Conservation (phyloP, 2,113 vertebrate genomes). For the Mirza zaza region DNA sequence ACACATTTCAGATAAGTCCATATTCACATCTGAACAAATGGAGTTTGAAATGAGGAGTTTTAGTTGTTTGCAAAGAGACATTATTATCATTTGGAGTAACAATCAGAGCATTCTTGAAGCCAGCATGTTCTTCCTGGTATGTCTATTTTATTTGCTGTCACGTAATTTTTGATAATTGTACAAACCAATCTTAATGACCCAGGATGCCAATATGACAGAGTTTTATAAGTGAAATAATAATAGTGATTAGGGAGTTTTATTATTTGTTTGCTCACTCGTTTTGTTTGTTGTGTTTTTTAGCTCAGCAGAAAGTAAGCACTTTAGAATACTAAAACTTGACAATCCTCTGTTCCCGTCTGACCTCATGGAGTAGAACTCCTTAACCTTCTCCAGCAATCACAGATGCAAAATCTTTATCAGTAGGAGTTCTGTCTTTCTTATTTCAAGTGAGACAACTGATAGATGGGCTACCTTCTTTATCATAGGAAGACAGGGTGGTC, state of each 20-base stretch:
- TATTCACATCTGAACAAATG: constrained; percentile 1
- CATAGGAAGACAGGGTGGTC: not conserved
- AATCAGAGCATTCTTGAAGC: not conserved
- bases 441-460: not conserved
- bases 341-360: not conserved
- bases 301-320: not conserved
- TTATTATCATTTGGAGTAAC: constrained; percentile 1
- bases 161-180: not conserved
- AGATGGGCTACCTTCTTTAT: not conserved
- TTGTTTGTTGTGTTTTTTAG: not conserved
- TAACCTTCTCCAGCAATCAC: not conserved
- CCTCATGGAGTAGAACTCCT: not conserved
- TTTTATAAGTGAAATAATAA: not conserved
- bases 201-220: not conserved
- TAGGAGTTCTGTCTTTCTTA: not conserved
- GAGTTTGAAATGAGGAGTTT: not conserved
- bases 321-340: not conserved
- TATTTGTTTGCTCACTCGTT: not conserved
- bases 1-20: not conserved
- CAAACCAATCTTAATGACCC: not conserved
- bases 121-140: not conserved
- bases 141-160: not conserved
- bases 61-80: not conserved
- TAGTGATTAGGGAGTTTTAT: not conserved
- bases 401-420: not conserved